A percentile compares a stretch with the other conserved stretches of the same genome.
phyloP scores from a whole-genome alignment of 1,140 invertebrate species.

The Drosophila saltans region DNA sequence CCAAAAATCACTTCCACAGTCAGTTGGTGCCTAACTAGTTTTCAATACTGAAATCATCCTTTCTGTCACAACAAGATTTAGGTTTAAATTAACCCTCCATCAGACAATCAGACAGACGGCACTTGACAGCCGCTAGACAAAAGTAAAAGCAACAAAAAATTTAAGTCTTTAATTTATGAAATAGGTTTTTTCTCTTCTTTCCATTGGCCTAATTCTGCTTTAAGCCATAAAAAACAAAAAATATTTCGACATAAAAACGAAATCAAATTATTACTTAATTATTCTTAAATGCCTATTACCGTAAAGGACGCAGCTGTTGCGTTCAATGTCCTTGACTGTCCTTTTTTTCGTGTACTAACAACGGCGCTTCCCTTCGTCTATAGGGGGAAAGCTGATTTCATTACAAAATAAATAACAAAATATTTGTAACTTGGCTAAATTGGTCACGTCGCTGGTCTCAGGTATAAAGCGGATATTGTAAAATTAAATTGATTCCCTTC shows the following conservation, averaged over 20 bases:
- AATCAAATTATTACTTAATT: slow-evolving; percentile 79
- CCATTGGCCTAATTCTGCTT: not conserved
- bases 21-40: slow-evolving; percentile 3
- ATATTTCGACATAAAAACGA: slow-evolving; percentile 33
- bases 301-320: slow-evolving; percentile 41
- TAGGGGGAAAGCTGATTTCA: slow-evolving; percentile 56
- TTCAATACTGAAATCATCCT: not conserved
- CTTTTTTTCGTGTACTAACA: not conserved
- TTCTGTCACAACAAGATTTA: slow-evolving; percentile 40
- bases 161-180: slow-evolving; percentile 19
- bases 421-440: slow-evolving; percentile 77
- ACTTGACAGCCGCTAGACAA: slow-evolving; percentile 2
- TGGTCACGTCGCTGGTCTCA: slow-evolving; percentile 71
- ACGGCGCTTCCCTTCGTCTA: too few relatives aligned
- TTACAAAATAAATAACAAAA: slow-evolving; percentile 69
- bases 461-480: slow-evolving; percentile 81
- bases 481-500: slow-evolving; percentile 74
- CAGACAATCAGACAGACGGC: not conserved
- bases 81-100: slow-evolving; percentile 33
- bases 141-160: not conserved
- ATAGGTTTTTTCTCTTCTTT: not conserved
- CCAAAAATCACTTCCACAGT: too few relatives aligned
- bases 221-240: not conserved
- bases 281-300: slow-evolving; percentile 62
- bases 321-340: slow-evolving; percentile 12